These are phyloP conservation scores for Hoplodrina blanda DNA, from an alignment of 2,888 invertebrate species.

Conservation along the genomic window DNA sequence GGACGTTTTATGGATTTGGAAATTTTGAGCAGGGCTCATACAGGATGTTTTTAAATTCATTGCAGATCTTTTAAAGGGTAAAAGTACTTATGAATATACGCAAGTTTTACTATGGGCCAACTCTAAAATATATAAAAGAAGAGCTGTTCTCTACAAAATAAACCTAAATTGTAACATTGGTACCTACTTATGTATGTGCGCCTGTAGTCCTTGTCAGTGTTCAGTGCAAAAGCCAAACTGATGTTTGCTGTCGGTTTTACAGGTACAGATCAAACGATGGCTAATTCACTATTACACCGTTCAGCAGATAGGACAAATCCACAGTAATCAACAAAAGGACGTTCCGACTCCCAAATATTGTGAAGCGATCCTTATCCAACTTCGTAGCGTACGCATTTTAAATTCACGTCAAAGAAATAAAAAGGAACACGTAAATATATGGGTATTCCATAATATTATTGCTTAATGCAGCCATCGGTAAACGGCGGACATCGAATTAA, in stretches of 20 bases:
- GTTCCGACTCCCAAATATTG: neutral
- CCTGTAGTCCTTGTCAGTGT: too few relatives aligned
- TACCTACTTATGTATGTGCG: too few relatives aligned
- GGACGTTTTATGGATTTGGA: neutral
- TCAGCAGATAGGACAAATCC: too few relatives aligned
- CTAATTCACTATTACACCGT: too few relatives aligned
- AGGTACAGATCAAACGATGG: neutral
- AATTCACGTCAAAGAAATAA: conserved; percentile 1
- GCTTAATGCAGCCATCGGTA: conserved; percentile 28
- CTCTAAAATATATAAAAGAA: too few relatives aligned
- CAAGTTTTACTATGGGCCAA: too few relatives aligned
- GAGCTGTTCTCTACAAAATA: too few relatives aligned
- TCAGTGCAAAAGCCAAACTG: neutral
- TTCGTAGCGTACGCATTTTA: too few relatives aligned
- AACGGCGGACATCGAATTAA: conserved; percentile 52
- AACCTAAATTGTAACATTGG: too few relatives aligned
- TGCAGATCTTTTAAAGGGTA: too few relatives aligned
- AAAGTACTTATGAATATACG: too few relatives aligned
- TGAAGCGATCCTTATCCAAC: neutral
- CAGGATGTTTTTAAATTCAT: neutral
- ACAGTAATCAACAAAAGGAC: neutral
- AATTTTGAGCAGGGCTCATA: neutral
- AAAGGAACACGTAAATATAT: conserved; percentile 2
- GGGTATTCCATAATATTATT: conserved; percentile 35
- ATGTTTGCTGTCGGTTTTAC: neutral